Percentiles rank a stretch among this genome's conserved stretches.
Evolutionary conservation across 2,888 invertebrate species (phyloP).

Genomic region (Unio pictorum): DNA sequence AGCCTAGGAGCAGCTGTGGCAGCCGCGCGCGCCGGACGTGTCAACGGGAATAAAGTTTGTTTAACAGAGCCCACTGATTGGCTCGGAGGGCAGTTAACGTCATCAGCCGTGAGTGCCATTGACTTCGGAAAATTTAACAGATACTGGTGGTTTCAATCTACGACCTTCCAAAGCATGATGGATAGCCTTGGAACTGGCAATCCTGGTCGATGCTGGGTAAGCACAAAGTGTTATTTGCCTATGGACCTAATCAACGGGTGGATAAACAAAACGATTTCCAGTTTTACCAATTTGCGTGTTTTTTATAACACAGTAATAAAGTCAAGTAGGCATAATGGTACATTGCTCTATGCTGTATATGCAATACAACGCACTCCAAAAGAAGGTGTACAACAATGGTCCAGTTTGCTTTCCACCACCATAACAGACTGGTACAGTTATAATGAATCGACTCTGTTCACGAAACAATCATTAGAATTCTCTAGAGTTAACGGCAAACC

Average conservation of each 20-base stretch:
- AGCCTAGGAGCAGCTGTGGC: slow-evolving; percentile 23
- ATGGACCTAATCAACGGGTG: slow-evolving; percentile 17
- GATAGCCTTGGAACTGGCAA: slow-evolving; percentile 16
- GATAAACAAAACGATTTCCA: slow-evolving; percentile 10
- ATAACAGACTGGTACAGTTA: slow-evolving; percentile 25
- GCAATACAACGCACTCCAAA: slow-evolving; percentile 16
- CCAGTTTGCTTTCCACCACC: slow-evolving; percentile 8
- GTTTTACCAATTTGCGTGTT: slow-evolving; percentile 17
- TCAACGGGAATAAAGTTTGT: slow-evolving; percentile 10
- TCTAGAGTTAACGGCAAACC: not conserved
- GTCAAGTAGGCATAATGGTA: slow-evolving; percentile 4
- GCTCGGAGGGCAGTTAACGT: slow-evolving; percentile 33
- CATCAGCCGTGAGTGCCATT: slow-evolving; percentile 26
- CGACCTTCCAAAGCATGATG: slow-evolving; percentile 23
- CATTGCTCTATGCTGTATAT: slow-evolving; percentile 6
- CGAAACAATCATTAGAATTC: slow-evolving; percentile 10
- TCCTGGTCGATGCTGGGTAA: slow-evolving; percentile 32
- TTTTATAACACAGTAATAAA: slow-evolving; percentile 30
- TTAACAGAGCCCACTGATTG: slow-evolving; percentile 35
- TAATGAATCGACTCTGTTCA: slow-evolving; percentile 15
- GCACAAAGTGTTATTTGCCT: slow-evolving; percentile 25
- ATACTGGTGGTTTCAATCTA: slow-evolving; percentile 14
- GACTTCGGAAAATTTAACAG: slow-evolving; percentile 23
- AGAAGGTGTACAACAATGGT: slow-evolving; percentile 10
- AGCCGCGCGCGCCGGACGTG: slow-evolving; percentile 10